Evolutionary conservation across 2,797 vertebrate genomes (phyloP).

Genomic region (Artibeus jamaicensis): DNA sequence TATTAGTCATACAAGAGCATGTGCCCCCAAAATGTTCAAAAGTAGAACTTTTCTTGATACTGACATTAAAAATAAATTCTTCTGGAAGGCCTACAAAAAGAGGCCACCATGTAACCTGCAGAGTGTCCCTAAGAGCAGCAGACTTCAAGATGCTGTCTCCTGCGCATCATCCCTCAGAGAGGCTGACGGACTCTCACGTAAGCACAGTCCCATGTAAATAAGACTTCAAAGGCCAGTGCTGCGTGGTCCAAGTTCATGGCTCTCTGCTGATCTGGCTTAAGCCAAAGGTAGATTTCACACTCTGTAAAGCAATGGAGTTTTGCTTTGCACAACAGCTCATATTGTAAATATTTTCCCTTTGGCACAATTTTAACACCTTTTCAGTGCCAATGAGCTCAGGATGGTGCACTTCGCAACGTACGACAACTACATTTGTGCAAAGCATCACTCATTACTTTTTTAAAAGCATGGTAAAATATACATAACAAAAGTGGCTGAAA

Average conservation of each 20-base stretch:
- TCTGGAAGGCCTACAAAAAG: not conserved
- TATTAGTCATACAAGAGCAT: not conserved
- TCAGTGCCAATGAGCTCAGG: not conserved
- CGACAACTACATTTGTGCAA: not conserved
- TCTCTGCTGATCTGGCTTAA: not conserved
- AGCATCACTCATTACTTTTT: not conserved
- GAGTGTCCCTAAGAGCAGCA: not conserved
- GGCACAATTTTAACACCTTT: not conserved
- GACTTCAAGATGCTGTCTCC: not conserved
- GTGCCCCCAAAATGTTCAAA: not conserved
- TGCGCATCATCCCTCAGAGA: not conserved
- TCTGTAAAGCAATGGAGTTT: not conserved
- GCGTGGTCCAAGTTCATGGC: not conserved
- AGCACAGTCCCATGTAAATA: not conserved
- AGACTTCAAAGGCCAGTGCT: not conserved
- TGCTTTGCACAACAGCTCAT: not conserved
- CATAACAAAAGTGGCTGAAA: not conserved
- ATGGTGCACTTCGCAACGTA: not conserved
- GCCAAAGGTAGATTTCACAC: not conserved
- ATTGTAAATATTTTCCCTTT: not conserved
- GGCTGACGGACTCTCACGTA: not conserved
- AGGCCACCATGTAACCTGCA: not conserved
- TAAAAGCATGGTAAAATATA: not conserved
- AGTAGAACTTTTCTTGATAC: not conserved
- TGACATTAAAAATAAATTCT: conserved; percentile 35